phyloP scores from a whole-genome alignment of 35 echinoderm and acorn worm species.

The Lytechinus pictus region DNA sequence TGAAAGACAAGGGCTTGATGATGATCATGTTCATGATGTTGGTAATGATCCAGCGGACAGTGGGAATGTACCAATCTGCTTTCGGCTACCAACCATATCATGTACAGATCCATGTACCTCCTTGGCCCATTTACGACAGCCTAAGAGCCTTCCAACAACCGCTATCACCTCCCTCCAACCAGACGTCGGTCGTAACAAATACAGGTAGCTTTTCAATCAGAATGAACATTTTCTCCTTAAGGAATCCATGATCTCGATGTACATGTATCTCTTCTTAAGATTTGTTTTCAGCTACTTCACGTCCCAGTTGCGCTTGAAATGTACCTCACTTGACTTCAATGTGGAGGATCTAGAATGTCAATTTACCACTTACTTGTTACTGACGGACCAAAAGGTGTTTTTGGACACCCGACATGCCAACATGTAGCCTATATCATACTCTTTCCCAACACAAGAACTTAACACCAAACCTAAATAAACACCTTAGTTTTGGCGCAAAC shows the following conservation, averaged over 20 bases:
- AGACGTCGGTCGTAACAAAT: background rate
- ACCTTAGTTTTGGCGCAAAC: too few species aligned
- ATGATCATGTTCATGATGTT: too few species aligned
- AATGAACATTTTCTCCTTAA: background rate
- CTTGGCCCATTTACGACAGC: background rate
- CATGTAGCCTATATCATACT: too few species aligned
- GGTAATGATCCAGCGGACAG: background rate
- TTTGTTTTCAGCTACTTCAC: background rate
- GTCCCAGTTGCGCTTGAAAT: background rate
- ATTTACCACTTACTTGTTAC: background rate
- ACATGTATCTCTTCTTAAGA: background rate
- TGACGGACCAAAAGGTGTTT: too few species aligned
- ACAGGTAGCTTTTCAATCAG: background rate
- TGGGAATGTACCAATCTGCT: background rate
- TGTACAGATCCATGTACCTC: background rate
- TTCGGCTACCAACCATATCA: background rate
- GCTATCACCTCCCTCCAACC: background rate
- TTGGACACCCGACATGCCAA: too few species aligned
- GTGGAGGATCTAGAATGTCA: background rate
- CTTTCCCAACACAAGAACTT: too few species aligned
- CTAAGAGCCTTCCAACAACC: background rate
- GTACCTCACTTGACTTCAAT: background rate
- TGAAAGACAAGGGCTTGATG: too few species aligned
- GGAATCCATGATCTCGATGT: background rate
- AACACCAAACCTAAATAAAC: too few species aligned